Evolutionary conservation across 2,113 vertebrate species (phyloP), one percentile per base, ranked within the genome.

Genomic region (Noturus placidus): DNA sequence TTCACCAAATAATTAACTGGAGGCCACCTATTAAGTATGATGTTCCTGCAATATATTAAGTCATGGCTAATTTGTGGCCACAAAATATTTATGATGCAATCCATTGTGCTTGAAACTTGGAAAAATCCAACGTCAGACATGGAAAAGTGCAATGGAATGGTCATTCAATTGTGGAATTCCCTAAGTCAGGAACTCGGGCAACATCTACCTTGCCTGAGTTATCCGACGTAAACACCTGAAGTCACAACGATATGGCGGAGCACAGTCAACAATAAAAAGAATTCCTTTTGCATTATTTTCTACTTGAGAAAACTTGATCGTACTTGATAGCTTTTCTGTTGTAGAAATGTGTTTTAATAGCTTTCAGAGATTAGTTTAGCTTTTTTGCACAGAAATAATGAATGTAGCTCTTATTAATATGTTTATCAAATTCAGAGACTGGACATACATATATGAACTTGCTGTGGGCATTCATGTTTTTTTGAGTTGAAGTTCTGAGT

Each of bases 71-170:
- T 79, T 20, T 56, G 25, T 78, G 7, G 0, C 14, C n/a, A 79
- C 70, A 79, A 79, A 54, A 79, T 56, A 56, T 14, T 56, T 56
- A 79, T 20, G 7, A 80, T 35, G 30, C 52, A 80, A 80, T 80
- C 52, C 15, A 35, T 2, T 57, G 30, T 57, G 35, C 19, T 80
- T 80, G 52, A 1, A 82, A 80, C 19, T 57, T 0, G 3, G 17
- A 57, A 22, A n/a, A 35, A 5, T 77, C 6, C 2, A 0, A 19
- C 25, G 13, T 8, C 46, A 11, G 17, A 33, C 52, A 56, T 14
- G 42, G 20, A 20, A 79, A 19, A 30, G 6, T 30, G 27, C 50
- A 79, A 79, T 19, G 7, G n/a, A 78, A 78, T 3, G 7, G 6
- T n/a, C 27, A 54, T 79, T 33, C n/a, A 77, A 7, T 6, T 52